phyloP scores from a whole-genome alignment of 1,140 invertebrate genomes.

The Drosophila tristis region DNA sequence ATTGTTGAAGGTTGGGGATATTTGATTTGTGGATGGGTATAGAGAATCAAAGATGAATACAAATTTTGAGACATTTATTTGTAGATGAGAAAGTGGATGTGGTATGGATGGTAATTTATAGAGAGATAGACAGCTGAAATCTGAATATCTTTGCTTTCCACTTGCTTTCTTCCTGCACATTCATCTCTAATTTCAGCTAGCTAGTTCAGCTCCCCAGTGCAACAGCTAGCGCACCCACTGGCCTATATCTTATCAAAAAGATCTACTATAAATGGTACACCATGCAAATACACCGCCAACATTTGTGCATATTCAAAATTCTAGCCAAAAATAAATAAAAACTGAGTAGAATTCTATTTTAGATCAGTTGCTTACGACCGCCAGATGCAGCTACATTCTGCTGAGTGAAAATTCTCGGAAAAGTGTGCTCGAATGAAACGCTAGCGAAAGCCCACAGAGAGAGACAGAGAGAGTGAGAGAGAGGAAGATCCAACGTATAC shows the following conservation, averaged over 20 bases:
- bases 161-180: no score
- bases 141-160: no score
- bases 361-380: conserved; percentile 56
- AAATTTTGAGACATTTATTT: no score
- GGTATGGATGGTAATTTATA: no score
- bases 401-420: conserved; percentile 44
- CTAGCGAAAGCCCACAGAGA: conserved; percentile 3
- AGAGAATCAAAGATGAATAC: no score
- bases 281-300: not conserved
- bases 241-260: conserved; percentile 13
- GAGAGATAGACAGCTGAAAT: no score
- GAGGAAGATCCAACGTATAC: conserved; percentile 33
- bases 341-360: conserved; percentile 46
- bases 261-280: conserved; percentile 4
- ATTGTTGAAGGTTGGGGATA: no score
- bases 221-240: no score
- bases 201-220: no score
- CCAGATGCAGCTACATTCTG: conserved; percentile 26
- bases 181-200: no score
- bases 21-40: no score
- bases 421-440: conserved; percentile 12
- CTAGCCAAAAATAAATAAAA: conserved; percentile 37
- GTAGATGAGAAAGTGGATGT: no score
- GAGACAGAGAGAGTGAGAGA: conserved; percentile 4
- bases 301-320: conserved; percentile 22